Conservation (phyloP, 2,797 vertebrate species). For the Myiotriccus ornatus region DNA sequence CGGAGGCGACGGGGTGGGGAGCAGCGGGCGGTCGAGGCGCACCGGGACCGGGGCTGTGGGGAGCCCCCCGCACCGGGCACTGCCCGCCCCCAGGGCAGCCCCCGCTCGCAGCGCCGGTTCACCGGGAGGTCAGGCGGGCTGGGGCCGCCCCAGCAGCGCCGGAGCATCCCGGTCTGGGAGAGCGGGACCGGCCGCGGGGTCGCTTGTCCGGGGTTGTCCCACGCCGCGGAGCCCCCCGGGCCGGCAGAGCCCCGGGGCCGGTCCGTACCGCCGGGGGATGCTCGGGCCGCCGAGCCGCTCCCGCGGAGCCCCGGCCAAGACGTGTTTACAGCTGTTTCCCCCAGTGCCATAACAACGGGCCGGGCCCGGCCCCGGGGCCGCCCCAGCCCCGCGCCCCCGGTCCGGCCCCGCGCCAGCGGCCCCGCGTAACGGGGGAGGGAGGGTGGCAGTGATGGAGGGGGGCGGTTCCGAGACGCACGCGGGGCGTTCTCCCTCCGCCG, state of each 20-base stretch:
- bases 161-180: not conserved
- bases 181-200: not conserved
- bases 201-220: not conserved
- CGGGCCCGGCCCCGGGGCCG: not conserved
- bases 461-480: not conserved
- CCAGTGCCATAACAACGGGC: slow-evolving; percentile 40
- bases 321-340: slow-evolving; percentile 57
- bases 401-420: not conserved
- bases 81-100: not conserved
- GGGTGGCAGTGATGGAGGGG: not conserved
- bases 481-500: not conserved
- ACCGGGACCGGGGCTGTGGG: not conserved
- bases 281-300: not conserved
- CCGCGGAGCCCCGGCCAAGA: not conserved
- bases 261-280: not conserved
- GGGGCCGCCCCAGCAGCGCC: not conserved
- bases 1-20: not conserved
- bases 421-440: not conserved
- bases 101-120: not conserved
- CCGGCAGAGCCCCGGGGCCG: not conserved
- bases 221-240: not conserved
- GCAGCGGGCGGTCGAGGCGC: not conserved
- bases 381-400: not conserved
- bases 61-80: too few relatives aligned
- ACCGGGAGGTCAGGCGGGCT: slow-evolving; percentile 2